Evolutionary conservation across 2,888 invertebrate genomes (phyloP), one percentile per base, ranked within the genome.

Genomic region (Galerucella pusilla): DNA sequence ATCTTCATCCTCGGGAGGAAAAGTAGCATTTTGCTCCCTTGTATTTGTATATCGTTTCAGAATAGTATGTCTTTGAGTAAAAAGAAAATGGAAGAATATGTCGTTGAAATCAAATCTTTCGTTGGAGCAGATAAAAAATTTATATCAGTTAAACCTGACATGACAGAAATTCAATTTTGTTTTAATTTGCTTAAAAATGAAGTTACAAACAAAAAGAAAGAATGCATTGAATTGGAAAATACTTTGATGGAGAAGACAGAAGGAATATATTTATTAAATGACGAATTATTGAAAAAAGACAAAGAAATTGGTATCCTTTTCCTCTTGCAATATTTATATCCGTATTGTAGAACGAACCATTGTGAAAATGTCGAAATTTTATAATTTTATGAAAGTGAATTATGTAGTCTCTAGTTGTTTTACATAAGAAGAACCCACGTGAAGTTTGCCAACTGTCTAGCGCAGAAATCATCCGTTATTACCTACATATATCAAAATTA

Each of bases 111-210:
- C 77, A 60, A 67, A 49, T 57, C 25, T 61, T 78, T 79, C 60
- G 52, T 80, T n/a, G 80, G 49, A 28, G 54, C 66, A 12, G 64
- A 74, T 2, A 70, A 83, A 59, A 81, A 83, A 63, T 76, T 85
- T 11, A 77, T 81, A 3, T 25, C 20, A 1, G 80, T 85, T 61
- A 80, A 82, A 46, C 80, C 83, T 2, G 86, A 87, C 78, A 79
- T 84, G 49, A 76, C 83, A 25, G 84, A 86, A 71, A 80, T 88
- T 25, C 83, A 85, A 74, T 84, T 83, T 35, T 88, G 87, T 75
- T 86, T 88, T 68, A 81, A 82, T 70, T 72, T 87, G 52, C 78
- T 88, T 4, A 86, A 83, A 77, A 76, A 81, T 20, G 79, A 79
- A 66, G 70, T 82, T 42, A 57, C 68, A 25, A 59, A 60, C 35